Conservation (phyloP, 2,888 invertebrate species). For the Dynastes grantii region DNA sequence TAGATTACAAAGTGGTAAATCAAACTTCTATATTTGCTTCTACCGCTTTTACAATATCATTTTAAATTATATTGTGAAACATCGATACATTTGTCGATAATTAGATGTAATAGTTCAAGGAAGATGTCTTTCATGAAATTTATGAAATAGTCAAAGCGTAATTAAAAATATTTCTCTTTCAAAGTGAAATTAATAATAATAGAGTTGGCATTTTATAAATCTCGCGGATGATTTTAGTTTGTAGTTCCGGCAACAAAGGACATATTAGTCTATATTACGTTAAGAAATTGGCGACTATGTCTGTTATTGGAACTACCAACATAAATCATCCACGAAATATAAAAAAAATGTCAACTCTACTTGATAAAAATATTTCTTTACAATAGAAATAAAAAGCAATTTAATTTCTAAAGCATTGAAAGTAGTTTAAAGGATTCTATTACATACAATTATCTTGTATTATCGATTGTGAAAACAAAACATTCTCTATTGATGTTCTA, state of each 20-base stretch:
- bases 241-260: too few relatives aligned
- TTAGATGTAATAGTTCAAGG: slow-evolving; percentile 1
- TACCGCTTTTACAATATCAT: slow-evolving; percentile 22
- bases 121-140: background rate
- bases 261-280: too few relatives aligned
- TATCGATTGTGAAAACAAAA: slow-evolving; percentile 5
- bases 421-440: background rate
- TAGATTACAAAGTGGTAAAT: slow-evolving; percentile 40
- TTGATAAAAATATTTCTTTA: too few relatives aligned
- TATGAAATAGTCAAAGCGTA: background rate
- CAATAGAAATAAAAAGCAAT: background rate
- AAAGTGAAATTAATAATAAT: too few relatives aligned
- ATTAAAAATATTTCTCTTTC: too few relatives aligned
- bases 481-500: background rate
- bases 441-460: slow-evolving; percentile 5
- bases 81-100: slow-evolving; percentile 14
- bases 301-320: too few relatives aligned
- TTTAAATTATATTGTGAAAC: background rate
- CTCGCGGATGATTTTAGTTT: too few relatives aligned
- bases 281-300: too few relatives aligned
- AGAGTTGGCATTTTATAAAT: too few relatives aligned
- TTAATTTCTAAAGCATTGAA: background rate
- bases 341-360: too few relatives aligned
- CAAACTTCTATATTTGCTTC: slow-evolving; percentile 13
- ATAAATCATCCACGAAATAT: too few relatives aligned